Percentiles rank a stretch among this genome's conserved stretches.
These are phyloP conservation scores for Drosophila pseudotalamancana DNA, from an alignment of 2,888 invertebrate species.

Conservation along the genomic window DNA sequence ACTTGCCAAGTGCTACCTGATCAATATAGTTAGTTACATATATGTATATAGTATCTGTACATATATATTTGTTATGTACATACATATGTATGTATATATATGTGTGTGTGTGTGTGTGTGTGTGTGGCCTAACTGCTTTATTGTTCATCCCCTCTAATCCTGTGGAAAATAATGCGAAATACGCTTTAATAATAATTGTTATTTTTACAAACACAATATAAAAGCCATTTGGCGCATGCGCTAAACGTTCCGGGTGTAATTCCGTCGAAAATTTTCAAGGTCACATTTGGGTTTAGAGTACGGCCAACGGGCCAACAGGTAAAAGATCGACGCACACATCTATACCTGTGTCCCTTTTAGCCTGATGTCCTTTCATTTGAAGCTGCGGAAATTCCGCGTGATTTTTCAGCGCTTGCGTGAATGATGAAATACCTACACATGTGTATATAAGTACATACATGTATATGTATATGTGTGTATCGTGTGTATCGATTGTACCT, in stretches of 20 bases:
- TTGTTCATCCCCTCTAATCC: slow-evolving; percentile 75
- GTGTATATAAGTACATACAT: too few relatives aligned
- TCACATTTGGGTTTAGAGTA: slow-evolving; percentile 63
- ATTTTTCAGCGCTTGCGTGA: slow-evolving; percentile 70
- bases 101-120: not conserved
- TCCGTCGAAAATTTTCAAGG: slow-evolving; percentile 74
- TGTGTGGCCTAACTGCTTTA: slow-evolving; percentile 62
- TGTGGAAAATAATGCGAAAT: slow-evolving; percentile 79
- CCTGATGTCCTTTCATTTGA: slow-evolving; percentile 61
- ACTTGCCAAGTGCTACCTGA: slow-evolving; percentile 54
- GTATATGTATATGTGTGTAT: not conserved
- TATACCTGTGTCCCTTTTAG: slow-evolving; percentile 32
- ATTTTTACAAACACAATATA: slow-evolving; percentile 74
- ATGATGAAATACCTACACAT: too few relatives aligned
- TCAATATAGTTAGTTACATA: slow-evolving; percentile 4
- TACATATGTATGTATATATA: not conserved
- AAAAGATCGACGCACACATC: slow-evolving; percentile 40
- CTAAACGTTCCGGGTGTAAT: slow-evolving; percentile 70
- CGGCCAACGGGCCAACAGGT: slow-evolving; percentile 48
- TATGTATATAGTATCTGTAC: not conserved
- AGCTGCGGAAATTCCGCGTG: slow-evolving; percentile 74
- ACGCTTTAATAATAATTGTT: slow-evolving; percentile 80
- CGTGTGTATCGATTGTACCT: too few relatives aligned
- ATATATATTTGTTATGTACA: not conserved
- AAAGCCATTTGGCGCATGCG: slow-evolving; percentile 79